These are phyloP conservation scores for Caretta caretta DNA, from an alignment of 2,113 vertebrate genomes.

Conservation along the genomic window DNA sequence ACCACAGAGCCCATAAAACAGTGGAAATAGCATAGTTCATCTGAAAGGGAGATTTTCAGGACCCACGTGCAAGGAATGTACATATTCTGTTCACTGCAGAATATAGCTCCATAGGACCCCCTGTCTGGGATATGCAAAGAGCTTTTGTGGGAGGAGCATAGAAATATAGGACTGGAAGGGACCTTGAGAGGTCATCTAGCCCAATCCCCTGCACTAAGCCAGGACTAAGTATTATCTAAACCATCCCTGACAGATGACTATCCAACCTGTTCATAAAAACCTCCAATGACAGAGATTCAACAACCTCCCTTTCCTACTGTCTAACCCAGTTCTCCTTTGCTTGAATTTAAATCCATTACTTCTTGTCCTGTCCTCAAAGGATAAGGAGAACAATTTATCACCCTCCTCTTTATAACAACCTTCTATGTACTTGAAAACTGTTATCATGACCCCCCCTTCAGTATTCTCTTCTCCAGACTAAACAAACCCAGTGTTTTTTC, in stretches of 20 bases:
- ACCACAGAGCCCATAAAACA: not conserved
- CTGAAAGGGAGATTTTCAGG: not conserved
- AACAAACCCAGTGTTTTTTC: too few relatives aligned
- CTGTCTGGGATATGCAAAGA: not conserved
- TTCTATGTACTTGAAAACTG: too few relatives aligned
- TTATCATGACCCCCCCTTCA: too few relatives aligned
- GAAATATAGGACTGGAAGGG: too few relatives aligned
- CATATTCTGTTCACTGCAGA: not conserved
- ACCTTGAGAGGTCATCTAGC: too few relatives aligned
- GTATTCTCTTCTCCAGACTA: too few relatives aligned
- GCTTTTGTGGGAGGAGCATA: not conserved
- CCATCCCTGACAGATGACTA: not conserved
- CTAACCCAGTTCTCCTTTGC: not conserved
- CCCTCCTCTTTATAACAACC: too few relatives aligned
- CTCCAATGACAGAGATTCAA: not conserved
- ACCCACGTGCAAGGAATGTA: not conserved
- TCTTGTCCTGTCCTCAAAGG: not conserved
- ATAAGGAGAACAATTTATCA: too few relatives aligned
- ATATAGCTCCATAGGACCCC: not conserved
- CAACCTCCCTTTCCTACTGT: not conserved
- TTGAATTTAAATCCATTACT: not conserved
- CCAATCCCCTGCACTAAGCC: too few relatives aligned
- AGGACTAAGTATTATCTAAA: not conserved
- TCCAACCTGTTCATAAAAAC: not conserved
- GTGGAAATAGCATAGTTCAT: not conserved